phyloP scores from a whole-genome alignment of 2,888 invertebrate species.

The Drosophila tanythrix region DNA sequence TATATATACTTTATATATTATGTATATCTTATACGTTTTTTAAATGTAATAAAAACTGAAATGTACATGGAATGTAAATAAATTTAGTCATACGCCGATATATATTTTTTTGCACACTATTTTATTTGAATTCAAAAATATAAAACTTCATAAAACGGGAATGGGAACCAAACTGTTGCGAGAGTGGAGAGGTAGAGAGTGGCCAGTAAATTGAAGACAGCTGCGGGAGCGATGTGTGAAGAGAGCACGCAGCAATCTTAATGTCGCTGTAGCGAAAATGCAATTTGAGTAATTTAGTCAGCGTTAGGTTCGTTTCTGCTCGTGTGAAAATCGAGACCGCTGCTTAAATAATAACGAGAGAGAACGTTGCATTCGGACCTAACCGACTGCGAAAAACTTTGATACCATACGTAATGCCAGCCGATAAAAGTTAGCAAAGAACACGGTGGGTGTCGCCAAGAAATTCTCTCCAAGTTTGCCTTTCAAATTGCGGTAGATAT shows the following conservation, averaged over 20 bases:
- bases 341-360: too few species aligned
- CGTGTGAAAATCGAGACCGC: too few species aligned
- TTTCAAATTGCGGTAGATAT: too few species aligned
- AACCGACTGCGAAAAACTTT: too few species aligned
- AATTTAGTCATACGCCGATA: constrained; percentile 32
- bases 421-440: too few species aligned
- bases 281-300: too few species aligned
- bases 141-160: background rate
- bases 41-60: constrained; percentile 29
- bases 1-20: constrained; percentile 15
- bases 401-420: too few species aligned
- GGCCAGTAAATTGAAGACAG: background rate
- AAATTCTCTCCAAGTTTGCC: too few species aligned
- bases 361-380: too few species aligned
- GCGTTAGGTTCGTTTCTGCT: too few species aligned
- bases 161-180: background rate
- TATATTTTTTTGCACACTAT: background rate
- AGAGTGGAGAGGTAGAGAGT: background rate
- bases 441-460: too few species aligned
- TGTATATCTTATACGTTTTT: constrained; percentile 21
- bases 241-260: background rate
- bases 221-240: background rate
- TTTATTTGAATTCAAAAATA: background rate
- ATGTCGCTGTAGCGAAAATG: too few species aligned
- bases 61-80: constrained; percentile 61